These are phyloP conservation scores for Archips xylosteana DNA, from an alignment of 2,888 invertebrate species.

Conservation along the genomic window DNA sequence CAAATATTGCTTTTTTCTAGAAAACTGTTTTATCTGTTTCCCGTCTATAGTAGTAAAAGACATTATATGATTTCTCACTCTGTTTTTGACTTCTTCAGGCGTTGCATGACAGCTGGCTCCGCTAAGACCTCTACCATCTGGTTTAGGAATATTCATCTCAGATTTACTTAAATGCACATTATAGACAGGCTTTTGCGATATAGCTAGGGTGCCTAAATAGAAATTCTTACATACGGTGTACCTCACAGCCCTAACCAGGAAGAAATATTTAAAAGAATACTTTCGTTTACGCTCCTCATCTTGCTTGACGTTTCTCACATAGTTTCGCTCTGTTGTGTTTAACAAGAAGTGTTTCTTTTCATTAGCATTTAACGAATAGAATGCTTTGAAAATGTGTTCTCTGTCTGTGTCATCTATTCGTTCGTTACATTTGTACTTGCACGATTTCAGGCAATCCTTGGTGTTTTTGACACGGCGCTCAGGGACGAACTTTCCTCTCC, in stretches of 20 bases:
- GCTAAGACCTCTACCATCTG: slow-evolving; percentile 73
- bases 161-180: slow-evolving; percentile 78
- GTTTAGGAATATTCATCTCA: slow-evolving; percentile 77
- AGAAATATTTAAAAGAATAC: slow-evolving; percentile 77
- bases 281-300: slow-evolving; percentile 61
- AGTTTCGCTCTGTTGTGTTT: slow-evolving; percentile 72
- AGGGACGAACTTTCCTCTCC: slow-evolving; percentile 75
- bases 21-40: slow-evolving; percentile 68
- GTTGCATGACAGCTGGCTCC: slow-evolving; percentile 70
- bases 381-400: slow-evolving; percentile 76
- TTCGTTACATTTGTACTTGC: slow-evolving; percentile 76
- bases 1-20: slow-evolving; percentile 73
- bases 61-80: slow-evolving; percentile 71
- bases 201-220: slow-evolving; percentile 76
- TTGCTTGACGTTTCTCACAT: slow-evolving; percentile 61
- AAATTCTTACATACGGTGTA: slow-evolving; percentile 78
- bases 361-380: slow-evolving; percentile 73
- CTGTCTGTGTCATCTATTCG: slow-evolving; percentile 70
- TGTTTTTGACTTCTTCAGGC: slow-evolving; percentile 69
- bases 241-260: slow-evolving; percentile 66
- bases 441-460: slow-evolving; percentile 74
- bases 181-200: slow-evolving; percentile 79
- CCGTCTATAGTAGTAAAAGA: slow-evolving; percentile 69
- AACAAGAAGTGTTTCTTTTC: slow-evolving; percentile 79
- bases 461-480: slow-evolving; percentile 68